Base-by-base conservation (phyloP, 2,797 vertebrate species). In the Arvicola amphibius region DNA sequence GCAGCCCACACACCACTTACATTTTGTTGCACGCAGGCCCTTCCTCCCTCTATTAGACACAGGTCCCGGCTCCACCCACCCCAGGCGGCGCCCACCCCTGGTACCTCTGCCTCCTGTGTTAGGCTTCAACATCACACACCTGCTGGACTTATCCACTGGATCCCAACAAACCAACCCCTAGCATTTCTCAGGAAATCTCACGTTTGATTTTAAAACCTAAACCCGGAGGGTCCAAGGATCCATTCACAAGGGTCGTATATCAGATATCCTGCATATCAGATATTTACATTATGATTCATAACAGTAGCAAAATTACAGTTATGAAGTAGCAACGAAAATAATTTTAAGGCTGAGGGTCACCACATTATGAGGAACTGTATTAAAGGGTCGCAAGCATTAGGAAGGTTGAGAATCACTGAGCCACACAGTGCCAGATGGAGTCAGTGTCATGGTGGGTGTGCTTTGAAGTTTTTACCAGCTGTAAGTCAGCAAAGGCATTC, bases 31-130 rank as follows among this genome's bases (percentile, higher is more conserved):
- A 56, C 95, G 59, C 90, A 56, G 3, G 90, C 80, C 86, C 85
- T 67, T 61, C 85, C 76, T 53, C 90, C 74, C 78, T 69, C 83
- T 17, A 83, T 80, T 32, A 4, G 51, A 53, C 88, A 34, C 91
- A 51, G 61, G 83, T 93, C 92, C 85, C 85, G 14, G 91, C 94
- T 91, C 90, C 96, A 88, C 95, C 96, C 79, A 83, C 87, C 43
- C 81, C 1, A 0, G 56, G 74, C 48, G 12, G 80, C 40, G 59
- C 51, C 93, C 73, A 11, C 76, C 76, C 2, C 94, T 12, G 71
- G 14, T 93, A 77, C 76, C 89, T 77, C 76, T 14, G 79, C 61
- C 83, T 56, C 85, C 21, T 0, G 74, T n/a, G 40, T 67, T 59
- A 84, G 37, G 40, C 9, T 78, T 67, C 76, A 5, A 92, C n/a